A percentile compares a stretch with the other conserved stretches of the same genome.
These are phyloP conservation scores for Scaptomyza parva DNA, from an alignment of 2,888 invertebrate species.

Conservation along the genomic window DNA sequence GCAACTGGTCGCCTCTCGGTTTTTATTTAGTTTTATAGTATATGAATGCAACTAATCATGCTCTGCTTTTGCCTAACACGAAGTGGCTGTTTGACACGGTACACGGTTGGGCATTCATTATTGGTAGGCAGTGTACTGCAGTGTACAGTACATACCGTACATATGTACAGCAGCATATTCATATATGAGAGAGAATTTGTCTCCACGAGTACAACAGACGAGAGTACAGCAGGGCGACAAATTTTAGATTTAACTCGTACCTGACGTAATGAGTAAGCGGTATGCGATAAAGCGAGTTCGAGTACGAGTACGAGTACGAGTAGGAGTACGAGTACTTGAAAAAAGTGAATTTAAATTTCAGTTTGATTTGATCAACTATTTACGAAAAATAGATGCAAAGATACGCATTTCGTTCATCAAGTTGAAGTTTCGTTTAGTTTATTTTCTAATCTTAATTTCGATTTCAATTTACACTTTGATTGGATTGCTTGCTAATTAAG, in stretches of 20 bases:
- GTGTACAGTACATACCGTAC: too few relatives aligned
- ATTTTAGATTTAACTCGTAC: slow-evolving; percentile 24
- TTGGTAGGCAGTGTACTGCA: slow-evolving; percentile 11
- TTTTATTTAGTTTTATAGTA: slow-evolving; percentile 7
- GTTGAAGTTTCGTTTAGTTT: slow-evolving; percentile 42
- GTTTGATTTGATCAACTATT: slow-evolving; percentile 76
- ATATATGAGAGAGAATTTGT: slow-evolving; percentile 29
- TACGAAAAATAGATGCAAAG: slow-evolving; percentile 84
- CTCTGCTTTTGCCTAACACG: slow-evolving; percentile 40
- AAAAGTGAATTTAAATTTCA: slow-evolving; percentile 17
- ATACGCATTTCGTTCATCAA: slow-evolving; percentile 79
- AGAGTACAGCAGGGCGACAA: slow-evolving; percentile 47
- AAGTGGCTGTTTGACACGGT: slow-evolving; percentile 20
- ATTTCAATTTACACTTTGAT: slow-evolving; percentile 9
- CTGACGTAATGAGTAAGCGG: not conserved
- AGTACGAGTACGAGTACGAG: slow-evolving; percentile 1
- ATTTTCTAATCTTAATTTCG: slow-evolving; percentile 14
- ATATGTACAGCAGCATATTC: slow-evolving; percentile 42
- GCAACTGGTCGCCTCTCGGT: slow-evolving; percentile 46
- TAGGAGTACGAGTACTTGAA: slow-evolving; percentile 28
- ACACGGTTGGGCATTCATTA: slow-evolving; percentile 37
- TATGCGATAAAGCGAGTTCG: slow-evolving; percentile 4
- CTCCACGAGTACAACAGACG: slow-evolving; percentile 38
- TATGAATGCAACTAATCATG: slow-evolving; percentile 50
- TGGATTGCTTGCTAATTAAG: slow-evolving; percentile 65